Conservation (phyloP, 2,888 invertebrate species). For the Chymomyza amoena region DNA sequence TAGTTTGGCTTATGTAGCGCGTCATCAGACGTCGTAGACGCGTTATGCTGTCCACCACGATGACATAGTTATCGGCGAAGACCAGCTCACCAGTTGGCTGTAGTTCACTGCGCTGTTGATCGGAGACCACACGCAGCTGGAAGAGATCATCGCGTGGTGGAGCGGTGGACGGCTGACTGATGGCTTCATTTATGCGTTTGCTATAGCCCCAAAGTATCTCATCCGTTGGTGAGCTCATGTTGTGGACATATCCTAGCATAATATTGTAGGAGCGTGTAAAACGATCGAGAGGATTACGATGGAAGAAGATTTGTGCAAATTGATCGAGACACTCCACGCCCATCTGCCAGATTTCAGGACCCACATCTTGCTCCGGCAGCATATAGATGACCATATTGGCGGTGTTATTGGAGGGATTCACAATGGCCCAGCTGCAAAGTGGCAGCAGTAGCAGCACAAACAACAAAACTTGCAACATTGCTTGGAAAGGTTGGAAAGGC, state of each 20-base stretch:
- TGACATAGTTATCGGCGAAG: conserved; percentile 73
- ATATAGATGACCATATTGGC: conserved; percentile 68
- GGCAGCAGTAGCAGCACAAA: conserved; percentile 20
- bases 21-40: conserved; percentile 56
- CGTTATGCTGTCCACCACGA: conserved; percentile 68
- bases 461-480: conserved; percentile 31
- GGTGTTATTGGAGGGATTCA: conserved; percentile 67
- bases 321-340: conserved; percentile 72
- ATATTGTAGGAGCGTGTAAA: conserved; percentile 70
- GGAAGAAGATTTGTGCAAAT: conserved; percentile 65
- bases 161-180: conserved; percentile 28
- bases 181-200: conserved; percentile 67
- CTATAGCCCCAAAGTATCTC: conserved; percentile 75
- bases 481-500: conserved; percentile 28
- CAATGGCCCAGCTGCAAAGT: conserved; percentile 39
- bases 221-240: conserved; percentile 75
- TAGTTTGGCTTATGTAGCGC: conserved; percentile 56
- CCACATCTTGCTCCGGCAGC: conserved; percentile 61
- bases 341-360: conserved; percentile 65
- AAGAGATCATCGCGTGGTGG: conserved; percentile 36
- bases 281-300: conserved; percentile 48
- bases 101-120: conserved; percentile 26
- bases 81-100: conserved; percentile 49
- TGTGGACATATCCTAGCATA: conserved; percentile 63
- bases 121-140: conserved; percentile 69